Evolutionary conservation across 2,888 invertebrate species (phyloP).

Genomic region (Bimastos eiseni): DNA sequence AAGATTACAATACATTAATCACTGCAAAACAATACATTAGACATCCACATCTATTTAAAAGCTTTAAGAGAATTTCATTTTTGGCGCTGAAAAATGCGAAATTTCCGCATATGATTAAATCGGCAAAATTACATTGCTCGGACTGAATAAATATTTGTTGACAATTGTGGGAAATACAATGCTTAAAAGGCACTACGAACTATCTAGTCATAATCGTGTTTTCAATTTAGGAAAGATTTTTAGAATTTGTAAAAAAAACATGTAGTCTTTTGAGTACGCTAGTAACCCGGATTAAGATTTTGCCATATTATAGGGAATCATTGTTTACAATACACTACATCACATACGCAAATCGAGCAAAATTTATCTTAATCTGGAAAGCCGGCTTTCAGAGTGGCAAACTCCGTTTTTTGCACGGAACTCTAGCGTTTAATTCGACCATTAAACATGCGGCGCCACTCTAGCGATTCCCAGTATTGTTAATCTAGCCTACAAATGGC

Average conservation of each 20-base stretch:
- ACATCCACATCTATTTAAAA: background rate
- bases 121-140: background rate
- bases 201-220: background rate
- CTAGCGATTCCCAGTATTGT: constrained; percentile 23
- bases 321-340: background rate
- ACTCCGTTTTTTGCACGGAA: background rate
- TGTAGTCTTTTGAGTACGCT: background rate
- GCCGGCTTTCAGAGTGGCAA: background rate
- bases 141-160: background rate
- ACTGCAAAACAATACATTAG: background rate
- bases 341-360: background rate
- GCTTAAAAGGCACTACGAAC: background rate
- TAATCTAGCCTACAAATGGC: constrained; percentile 10
- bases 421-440: constrained; percentile 18
- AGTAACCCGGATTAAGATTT: background rate
- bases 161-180: background rate
- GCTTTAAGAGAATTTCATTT: background rate
- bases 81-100: background rate
- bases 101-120: background rate
- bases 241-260: background rate
- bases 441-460: constrained; percentile 15
- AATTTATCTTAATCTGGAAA: constrained; percentile 2
- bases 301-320: background rate
- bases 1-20: background rate
- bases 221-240: background rate